phyloP scores from a whole-genome alignment of 1,140 invertebrate species.

The Aphelenchoides besseyi region DNA sequence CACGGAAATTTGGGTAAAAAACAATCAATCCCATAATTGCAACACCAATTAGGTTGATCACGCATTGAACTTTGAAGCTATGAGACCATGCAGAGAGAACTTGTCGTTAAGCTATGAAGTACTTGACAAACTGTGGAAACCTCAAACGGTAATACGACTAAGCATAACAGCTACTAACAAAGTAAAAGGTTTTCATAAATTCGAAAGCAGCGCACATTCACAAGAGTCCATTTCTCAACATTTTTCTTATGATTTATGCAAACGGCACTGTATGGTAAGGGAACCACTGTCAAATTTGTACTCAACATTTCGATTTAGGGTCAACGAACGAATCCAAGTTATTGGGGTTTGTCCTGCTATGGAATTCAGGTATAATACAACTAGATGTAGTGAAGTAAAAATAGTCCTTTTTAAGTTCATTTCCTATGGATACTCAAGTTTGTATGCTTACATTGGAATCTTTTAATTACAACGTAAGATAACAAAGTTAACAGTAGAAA shows the following conservation, averaged over 20 bases:
- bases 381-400: neutral
- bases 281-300: conserved; percentile 23
- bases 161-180: no score
- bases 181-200: conserved; percentile 51
- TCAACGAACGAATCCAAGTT: conserved; percentile 42
- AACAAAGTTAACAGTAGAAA: no score
- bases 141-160: conserved; percentile 44
- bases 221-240: conserved; percentile 51
- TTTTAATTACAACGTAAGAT: conserved; percentile 57
- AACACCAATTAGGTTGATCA: conserved; percentile 25
- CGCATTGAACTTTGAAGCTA: conserved; percentile 45
- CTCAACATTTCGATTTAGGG: neutral
- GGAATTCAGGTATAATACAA: neutral
- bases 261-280: conserved; percentile 51
- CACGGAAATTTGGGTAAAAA: conserved; percentile 51
- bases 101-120: conserved; percentile 51
- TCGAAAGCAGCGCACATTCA: conserved; percentile 51
- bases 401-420: conserved; percentile 26
- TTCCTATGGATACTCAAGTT: conserved; percentile 47
- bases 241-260: conserved; percentile 54
- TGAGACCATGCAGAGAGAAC: conserved; percentile 54
- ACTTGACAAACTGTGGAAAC: conserved; percentile 54
- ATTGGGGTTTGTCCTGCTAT: conserved; percentile 26
- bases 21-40: no score
- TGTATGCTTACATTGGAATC: conserved; percentile 50